Evolutionary conservation across 2,797 vertebrate species (phyloP).

Genomic region (Poecilia picta): DNA sequence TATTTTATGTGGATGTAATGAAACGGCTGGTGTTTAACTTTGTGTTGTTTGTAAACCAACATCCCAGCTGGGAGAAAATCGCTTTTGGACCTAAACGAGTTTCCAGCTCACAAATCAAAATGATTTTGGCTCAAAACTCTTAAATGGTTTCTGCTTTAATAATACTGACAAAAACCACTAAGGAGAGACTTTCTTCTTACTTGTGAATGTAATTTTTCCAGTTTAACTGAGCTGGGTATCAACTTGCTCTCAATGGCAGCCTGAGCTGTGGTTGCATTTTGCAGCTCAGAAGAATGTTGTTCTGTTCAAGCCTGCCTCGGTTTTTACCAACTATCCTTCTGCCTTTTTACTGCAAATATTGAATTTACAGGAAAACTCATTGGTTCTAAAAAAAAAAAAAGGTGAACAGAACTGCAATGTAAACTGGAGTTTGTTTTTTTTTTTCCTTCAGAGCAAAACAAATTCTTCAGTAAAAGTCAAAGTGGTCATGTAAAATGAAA

Average conservation of each 20-base stretch:
- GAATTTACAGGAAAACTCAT: not conserved
- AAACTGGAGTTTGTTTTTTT: not conserved
- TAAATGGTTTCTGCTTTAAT: not conserved
- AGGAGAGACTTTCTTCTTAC: not conserved
- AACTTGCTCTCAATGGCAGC: not conserved
- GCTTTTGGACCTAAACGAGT: not conserved
- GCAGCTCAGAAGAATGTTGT: constrained; percentile 8
- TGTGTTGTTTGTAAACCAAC: not conserved
- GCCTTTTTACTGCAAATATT: not conserved
- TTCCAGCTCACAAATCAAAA: not conserved
- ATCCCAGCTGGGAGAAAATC: not conserved
- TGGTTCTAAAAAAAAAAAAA: not conserved
- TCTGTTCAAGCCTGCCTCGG: constrained; percentile 10
- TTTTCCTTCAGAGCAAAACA: not conserved
- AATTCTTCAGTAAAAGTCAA: not conserved
- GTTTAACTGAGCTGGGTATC: not conserved
- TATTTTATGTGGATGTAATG: not conserved
- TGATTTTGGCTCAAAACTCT: not conserved
- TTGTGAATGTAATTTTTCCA: not conserved
- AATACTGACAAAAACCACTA: not conserved
- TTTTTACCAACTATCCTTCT: not conserved
- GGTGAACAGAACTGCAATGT: not conserved
- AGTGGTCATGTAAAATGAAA: not conserved
- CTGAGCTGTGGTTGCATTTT: not conserved
- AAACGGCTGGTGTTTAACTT: not conserved